Evolutionary conservation across 2,113 vertebrate species (phyloP).

Genomic region (Dasypus novemcinctus): DNA sequence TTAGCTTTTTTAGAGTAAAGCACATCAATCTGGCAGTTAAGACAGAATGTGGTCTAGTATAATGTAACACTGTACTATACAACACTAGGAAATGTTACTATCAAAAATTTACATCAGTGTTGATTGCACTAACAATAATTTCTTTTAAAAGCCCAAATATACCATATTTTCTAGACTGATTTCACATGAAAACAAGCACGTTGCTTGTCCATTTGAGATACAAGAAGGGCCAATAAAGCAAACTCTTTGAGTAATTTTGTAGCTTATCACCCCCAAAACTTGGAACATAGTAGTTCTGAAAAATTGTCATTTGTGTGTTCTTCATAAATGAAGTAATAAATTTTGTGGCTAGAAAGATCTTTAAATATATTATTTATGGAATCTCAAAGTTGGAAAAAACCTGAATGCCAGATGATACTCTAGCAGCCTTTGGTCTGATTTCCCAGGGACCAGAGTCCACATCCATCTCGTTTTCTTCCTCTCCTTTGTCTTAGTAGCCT

Average conservation of each 20-base stretch:
- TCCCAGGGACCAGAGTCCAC: neutral
- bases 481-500: neutral
- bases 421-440: neutral
- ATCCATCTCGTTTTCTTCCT: neutral
- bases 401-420: neutral
- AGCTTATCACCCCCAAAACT: neutral
- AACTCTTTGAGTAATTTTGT: neutral
- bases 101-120: neutral
- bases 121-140: neutral
- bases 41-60: neutral
- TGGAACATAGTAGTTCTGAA: neutral
- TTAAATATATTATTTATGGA: neutral
- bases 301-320: neutral
- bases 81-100: neutral
- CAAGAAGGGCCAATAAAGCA: neutral
- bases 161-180: neutral
- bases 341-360: neutral
- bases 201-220: neutral
- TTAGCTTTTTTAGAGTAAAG: neutral
- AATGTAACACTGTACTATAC: neutral
- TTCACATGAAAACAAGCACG: neutral
- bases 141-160: neutral
- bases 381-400: neutral
- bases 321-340: neutral
- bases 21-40: neutral